Evolutionary conservation across 1,140 invertebrate genomes (phyloP).

Genomic region (Lordiphosa mommai): DNA sequence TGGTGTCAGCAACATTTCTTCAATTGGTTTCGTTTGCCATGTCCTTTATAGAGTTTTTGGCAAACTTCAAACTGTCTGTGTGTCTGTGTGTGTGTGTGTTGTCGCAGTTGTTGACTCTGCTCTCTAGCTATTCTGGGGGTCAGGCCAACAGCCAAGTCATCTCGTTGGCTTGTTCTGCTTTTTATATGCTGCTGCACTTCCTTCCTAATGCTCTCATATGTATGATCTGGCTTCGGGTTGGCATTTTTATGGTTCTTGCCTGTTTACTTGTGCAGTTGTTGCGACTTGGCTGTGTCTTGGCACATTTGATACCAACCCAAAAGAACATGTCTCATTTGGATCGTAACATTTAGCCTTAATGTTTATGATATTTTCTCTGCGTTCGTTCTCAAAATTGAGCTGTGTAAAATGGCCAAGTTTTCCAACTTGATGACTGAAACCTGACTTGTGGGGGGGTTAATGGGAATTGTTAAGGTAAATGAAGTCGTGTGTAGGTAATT

Average conservation of each 20-base stretch:
- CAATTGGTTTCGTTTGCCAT: constrained; percentile 67
- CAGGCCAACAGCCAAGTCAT: constrained; percentile 50
- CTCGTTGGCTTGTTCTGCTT: constrained; percentile 52
- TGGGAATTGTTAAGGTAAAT: no score
- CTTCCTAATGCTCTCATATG: constrained; percentile 17
- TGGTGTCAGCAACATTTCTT: constrained; percentile 72
- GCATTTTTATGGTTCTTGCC: constrained; percentile 63
- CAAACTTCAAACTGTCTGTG: constrained; percentile 29
- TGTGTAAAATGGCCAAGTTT: constrained; percentile 1
- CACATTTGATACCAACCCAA: neutral
- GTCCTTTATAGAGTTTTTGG: constrained; percentile 45
- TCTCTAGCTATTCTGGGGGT: constrained; percentile 27
- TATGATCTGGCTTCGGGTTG: constrained; percentile 56
- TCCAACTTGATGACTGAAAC: constrained; percentile 5
- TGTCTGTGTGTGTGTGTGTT: constrained; percentile 19
- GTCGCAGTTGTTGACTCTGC: constrained; percentile 68
- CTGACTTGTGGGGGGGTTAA: neutral
- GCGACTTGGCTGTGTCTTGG: constrained; percentile 15
- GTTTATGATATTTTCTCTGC: constrained; percentile 32
- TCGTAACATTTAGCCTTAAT: constrained; percentile 68
- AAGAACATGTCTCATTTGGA: constrained; percentile 59
- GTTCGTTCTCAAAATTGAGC: neutral
- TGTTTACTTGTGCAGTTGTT: constrained; percentile 17
- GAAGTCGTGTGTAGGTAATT: no score
- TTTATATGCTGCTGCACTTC: constrained; percentile 34